Evolutionary conservation across 2,797 vertebrate genomes (phyloP).

Genomic region (Phalanger gymnotis): DNA sequence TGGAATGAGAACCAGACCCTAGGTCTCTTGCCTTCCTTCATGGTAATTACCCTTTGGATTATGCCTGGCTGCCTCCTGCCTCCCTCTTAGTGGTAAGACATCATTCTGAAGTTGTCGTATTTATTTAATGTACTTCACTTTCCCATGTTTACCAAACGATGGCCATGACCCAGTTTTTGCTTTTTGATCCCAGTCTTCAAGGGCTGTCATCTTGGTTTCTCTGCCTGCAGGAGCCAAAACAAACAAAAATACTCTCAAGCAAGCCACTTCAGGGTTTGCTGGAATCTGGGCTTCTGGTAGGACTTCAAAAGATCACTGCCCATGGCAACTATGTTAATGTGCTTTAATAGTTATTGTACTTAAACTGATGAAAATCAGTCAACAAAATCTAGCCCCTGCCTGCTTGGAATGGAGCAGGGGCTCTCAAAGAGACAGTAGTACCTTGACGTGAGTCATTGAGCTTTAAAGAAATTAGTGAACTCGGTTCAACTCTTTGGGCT

Average conservation of each 20-base stretch:
- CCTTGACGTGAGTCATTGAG: neutral
- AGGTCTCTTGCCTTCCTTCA: neutral
- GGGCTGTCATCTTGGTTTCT: conserved; percentile 4
- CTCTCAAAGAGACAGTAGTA: conserved; percentile 21
- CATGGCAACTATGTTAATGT: conserved; percentile 14
- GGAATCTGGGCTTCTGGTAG: neutral
- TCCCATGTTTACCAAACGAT: neutral
- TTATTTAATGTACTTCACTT: neutral
- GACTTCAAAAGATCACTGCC: conserved; percentile 27
- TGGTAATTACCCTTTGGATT: neutral
- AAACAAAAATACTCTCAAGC: neutral
- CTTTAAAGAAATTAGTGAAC: neutral
- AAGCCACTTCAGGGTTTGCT: conserved; percentile 38
- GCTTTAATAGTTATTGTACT: conserved; percentile 39
- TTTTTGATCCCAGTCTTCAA: neutral
- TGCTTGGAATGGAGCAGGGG: neutral
- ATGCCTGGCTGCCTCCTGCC: neutral
- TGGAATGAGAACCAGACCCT: neutral
- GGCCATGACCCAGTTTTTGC: neutral
- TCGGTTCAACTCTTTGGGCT: neutral
- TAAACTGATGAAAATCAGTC: conserved; percentile 38
- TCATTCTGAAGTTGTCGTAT: neutral
- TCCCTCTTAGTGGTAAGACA: neutral
- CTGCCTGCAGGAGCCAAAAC: neutral
- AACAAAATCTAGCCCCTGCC: neutral